phyloP scores from a whole-genome alignment of 2,888 invertebrate species.

The Oscheius sp. region DNA sequence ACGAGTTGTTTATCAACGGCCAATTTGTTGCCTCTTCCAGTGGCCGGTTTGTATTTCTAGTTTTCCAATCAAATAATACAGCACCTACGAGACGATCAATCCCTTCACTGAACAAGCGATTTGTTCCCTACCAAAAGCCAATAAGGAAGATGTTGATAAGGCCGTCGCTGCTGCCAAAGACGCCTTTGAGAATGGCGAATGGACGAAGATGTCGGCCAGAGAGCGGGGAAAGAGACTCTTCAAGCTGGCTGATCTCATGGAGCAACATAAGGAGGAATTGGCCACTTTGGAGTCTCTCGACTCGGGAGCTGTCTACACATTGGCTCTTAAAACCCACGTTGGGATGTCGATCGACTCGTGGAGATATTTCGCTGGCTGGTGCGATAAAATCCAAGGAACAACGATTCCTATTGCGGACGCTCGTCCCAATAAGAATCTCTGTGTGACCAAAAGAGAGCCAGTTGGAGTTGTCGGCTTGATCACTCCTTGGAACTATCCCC shows the following conservation, averaged over 20 bases:
- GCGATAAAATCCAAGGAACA: slow-evolving; percentile 90
- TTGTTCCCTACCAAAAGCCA: slow-evolving; percentile 77
- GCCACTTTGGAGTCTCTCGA: slow-evolving; percentile 92
- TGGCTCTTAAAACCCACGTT: slow-evolving; percentile 93
- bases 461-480: slow-evolving; percentile 86
- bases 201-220: slow-evolving; percentile 91
- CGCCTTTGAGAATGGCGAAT: slow-evolving; percentile 78
- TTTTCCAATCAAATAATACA: neutral
- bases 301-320: slow-evolving; percentile 94
- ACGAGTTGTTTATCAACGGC: slow-evolving; percentile 89
- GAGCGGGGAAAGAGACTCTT: slow-evolving; percentile 86
- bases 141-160: slow-evolving; percentile 82
- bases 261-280: slow-evolving; percentile 89
- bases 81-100: slow-evolving; percentile 76
- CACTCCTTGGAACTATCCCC: slow-evolving; percentile 96
- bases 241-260: slow-evolving; percentile 92
- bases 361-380: slow-evolving; percentile 93
- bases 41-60: slow-evolving; percentile 64
- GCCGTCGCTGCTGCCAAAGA: slow-evolving; percentile 87
- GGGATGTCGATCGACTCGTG: slow-evolving; percentile 98
- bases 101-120: slow-evolving; percentile 82
- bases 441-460: slow-evolving; percentile 80
- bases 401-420: slow-evolving; percentile 92
- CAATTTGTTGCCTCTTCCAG: slow-evolving; percentile 81
- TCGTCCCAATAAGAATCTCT: slow-evolving; percentile 87